A percentile compares a stretch with the other conserved stretches of the same genome.
phyloP scores from a whole-genome alignment of 2,888 invertebrate species.

The Sphecodes monilicornis region DNA sequence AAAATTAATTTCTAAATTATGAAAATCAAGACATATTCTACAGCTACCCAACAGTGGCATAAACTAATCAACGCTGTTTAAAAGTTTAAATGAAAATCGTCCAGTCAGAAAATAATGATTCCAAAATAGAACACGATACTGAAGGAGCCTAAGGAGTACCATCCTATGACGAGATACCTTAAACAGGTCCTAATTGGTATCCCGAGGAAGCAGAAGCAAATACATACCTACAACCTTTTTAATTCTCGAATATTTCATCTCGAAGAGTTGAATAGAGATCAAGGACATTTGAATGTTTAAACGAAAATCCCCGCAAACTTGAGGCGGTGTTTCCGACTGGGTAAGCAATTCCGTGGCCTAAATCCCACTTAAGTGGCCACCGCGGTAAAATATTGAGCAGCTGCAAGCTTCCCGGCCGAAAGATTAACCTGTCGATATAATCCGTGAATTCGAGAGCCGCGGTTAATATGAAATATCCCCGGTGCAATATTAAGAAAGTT shows the following conservation, averaged over 20 bases:
- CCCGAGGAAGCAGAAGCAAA: neutral
- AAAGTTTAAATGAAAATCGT: neutral
- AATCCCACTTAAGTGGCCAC: slow-evolving; percentile 12
- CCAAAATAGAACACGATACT: neutral
- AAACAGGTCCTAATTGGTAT: neutral
- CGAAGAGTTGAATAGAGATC: neutral
- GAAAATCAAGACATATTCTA: too few relatives aligned
- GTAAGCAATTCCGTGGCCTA: neutral
- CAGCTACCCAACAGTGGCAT: too few relatives aligned
- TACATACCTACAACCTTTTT: too few relatives aligned
- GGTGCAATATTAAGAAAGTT: slow-evolving; percentile 11
- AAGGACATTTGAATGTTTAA: neutral
- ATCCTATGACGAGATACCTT: too few relatives aligned
- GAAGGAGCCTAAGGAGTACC: neutral
- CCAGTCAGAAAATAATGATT: neutral
- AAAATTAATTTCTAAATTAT: too few relatives aligned
- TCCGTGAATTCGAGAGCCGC: neutral
- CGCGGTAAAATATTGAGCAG: slow-evolving; percentile 14
- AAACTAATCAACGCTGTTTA: neutral
- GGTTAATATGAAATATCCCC: slow-evolving; percentile 3
- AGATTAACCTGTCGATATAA: slow-evolving; percentile 14
- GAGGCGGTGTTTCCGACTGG: neutral
- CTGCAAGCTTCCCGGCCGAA: slow-evolving; percentile 1
- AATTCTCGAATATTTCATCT: neutral
- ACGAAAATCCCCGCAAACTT: slow-evolving; percentile 11